A percentile compares a stretch with the other conserved stretches of the same genome.
Conservation (phyloP, 2,797 vertebrate species). For the Rhynchotus rufescens region DNA sequence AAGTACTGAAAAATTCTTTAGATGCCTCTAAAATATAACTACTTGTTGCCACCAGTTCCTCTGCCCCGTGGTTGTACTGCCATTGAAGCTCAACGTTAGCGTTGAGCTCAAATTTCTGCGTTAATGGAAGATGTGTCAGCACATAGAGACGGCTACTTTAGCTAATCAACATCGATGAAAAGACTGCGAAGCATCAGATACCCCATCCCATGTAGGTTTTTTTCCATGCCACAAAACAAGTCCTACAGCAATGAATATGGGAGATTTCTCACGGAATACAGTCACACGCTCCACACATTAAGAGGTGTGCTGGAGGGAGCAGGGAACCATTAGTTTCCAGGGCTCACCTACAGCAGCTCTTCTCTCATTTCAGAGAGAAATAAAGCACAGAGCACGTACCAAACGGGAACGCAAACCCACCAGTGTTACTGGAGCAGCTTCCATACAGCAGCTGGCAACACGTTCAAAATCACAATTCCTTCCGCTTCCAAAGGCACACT, state of each 20-base stretch:
- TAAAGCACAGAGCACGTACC: neutral
- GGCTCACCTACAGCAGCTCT: neutral
- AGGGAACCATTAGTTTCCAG: neutral
- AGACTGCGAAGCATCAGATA: neutral
- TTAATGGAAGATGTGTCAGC: neutral
- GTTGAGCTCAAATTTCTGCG: neutral
- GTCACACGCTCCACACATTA: neutral
- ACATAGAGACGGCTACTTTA: neutral
- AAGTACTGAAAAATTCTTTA: neutral
- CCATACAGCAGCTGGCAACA: neutral
- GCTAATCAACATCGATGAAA: neutral
- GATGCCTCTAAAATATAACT: neutral
- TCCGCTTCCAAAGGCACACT: conserved; percentile 5
- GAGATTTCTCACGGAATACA: neutral
- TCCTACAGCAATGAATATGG: neutral
- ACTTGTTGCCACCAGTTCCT: neutral
- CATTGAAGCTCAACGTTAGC: neutral
- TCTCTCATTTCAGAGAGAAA: neutral
- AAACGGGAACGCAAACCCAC: neutral
- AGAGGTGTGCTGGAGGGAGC: neutral
- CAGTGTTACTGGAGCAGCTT: neutral
- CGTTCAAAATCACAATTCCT: neutral
- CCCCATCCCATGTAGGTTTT: neutral
- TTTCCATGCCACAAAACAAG: neutral
- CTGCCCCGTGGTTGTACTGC: neutral